Conservation (phyloP, 2,888 invertebrate genomes). For the Piscicola geometra region DNA sequence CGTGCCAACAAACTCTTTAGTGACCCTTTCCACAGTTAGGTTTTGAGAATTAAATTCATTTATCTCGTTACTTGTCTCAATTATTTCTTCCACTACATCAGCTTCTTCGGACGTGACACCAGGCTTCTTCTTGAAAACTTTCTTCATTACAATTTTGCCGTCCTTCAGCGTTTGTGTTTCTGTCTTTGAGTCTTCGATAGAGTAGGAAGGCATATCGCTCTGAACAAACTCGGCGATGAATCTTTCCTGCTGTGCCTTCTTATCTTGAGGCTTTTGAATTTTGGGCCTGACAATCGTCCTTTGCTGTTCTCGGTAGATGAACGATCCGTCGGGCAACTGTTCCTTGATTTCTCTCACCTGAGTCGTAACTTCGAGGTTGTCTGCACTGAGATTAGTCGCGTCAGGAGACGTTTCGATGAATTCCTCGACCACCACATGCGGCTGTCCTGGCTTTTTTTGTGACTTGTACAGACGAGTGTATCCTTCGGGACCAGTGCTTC, state of each 20-base stretch:
- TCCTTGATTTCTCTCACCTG: not conserved
- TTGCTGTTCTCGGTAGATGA: not conserved
- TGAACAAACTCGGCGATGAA: slow-evolving; percentile 14
- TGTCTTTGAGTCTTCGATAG: not conserved
- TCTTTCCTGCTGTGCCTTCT: slow-evolving; percentile 18
- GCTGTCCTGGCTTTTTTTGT: not conserved
- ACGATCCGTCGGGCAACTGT: not conserved
- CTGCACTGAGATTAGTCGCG: not conserved
- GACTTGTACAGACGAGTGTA: not conserved
- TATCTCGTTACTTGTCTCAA: not conserved
- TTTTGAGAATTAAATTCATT: not conserved
- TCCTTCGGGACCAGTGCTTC: not conserved
- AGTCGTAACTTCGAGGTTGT: slow-evolving; percentile 1
- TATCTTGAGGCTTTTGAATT: not conserved
- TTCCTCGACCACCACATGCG: slow-evolving; percentile 1
- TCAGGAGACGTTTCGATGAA: not conserved
- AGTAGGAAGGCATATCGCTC: slow-evolving; percentile 11
- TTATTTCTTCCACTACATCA: slow-evolving; percentile 28
- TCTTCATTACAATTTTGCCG: slow-evolving; percentile 1
- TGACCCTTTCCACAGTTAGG: slow-evolving; percentile 1
- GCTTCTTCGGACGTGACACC: slow-evolving; percentile 2
- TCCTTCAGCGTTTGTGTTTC: slow-evolving; percentile 3
- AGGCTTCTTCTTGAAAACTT: slow-evolving; percentile 20
- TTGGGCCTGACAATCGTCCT: slow-evolving; percentile 15
- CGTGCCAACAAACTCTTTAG: not conserved